A percentile compares a stretch with the other conserved stretches of the same genome.
Evolutionary conservation across 2,113 vertebrate species (phyloP).

Genomic region (Mystacornis crossleyi): DNA sequence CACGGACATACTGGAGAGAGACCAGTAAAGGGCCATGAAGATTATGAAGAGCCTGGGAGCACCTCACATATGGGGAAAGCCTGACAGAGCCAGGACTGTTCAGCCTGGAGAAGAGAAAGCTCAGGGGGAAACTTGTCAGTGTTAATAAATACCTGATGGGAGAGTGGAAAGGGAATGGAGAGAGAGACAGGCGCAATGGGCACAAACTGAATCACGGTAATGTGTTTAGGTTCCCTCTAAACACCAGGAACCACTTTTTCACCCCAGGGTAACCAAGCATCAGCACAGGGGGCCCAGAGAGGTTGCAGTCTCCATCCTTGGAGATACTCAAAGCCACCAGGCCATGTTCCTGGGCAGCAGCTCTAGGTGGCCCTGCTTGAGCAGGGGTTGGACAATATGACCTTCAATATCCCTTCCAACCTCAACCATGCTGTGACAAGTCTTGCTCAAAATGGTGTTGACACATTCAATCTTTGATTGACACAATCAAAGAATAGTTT

Average conservation of each 20-base stretch:
- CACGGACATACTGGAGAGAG: neutral
- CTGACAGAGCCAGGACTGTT: neutral
- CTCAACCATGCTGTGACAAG: neutral
- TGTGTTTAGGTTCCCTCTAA: neutral
- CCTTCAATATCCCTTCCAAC: neutral
- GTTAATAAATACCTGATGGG: neutral
- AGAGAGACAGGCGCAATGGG: neutral
- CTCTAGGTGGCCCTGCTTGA: neutral
- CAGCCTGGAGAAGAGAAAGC: neutral
- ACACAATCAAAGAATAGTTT: neutral
- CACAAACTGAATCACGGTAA: neutral
- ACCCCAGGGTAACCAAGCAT: neutral
- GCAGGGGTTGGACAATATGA: neutral
- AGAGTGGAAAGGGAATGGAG: neutral
- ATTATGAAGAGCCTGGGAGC: neutral
- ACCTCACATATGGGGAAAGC: rapidly evolving
- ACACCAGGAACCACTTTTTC: neutral
- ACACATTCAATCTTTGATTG: neutral
- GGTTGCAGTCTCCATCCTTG: neutral
- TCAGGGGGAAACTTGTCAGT: neutral
- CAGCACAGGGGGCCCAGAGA: neutral
- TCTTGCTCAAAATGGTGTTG: neutral
- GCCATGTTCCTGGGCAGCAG: rapidly evolving
- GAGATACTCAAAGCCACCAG: neutral
- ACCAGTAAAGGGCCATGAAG: rapidly evolving